These are phyloP conservation scores for Muscicapa comitata DNA, from an alignment of 2,797 vertebrate species.

Conservation along the genomic window DNA sequence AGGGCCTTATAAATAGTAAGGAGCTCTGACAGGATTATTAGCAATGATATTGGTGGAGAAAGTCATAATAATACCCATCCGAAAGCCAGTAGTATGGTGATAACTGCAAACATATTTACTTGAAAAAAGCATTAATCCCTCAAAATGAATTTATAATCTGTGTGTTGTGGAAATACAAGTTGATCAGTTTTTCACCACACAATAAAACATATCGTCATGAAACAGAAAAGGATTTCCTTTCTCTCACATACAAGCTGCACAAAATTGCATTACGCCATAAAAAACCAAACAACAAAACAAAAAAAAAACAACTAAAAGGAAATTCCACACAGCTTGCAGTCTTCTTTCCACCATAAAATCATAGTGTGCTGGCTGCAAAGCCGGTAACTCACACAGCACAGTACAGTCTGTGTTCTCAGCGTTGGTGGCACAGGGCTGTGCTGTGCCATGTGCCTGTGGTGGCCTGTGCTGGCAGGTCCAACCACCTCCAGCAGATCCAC, in stretches of 20 bases:
- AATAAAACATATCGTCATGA: neutral
- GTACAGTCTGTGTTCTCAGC: neutral
- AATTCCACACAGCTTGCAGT: neutral
- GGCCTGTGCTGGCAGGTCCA: neutral
- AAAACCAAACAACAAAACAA: neutral
- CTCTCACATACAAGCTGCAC: neutral
- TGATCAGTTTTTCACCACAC: neutral
- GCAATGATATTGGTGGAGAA: neutral
- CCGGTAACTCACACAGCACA: neutral
- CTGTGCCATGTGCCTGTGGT: accelerated
- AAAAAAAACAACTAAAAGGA: neutral
- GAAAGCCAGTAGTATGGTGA: neutral
- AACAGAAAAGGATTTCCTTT: neutral
- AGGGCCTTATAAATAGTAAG: neutral
- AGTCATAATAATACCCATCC: neutral
- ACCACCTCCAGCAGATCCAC: neutral
- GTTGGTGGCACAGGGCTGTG: neutral
- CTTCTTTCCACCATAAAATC: neutral
- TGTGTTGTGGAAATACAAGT: neutral
- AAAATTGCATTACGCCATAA: accelerated
- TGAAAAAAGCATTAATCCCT: neutral
- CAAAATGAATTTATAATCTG: neutral
- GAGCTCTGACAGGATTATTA: neutral
- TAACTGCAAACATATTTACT: neutral
- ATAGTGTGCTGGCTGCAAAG: neutral